Conservation (phyloP, 2,113 vertebrate genomes). For the Myodes glareolus region DNA sequence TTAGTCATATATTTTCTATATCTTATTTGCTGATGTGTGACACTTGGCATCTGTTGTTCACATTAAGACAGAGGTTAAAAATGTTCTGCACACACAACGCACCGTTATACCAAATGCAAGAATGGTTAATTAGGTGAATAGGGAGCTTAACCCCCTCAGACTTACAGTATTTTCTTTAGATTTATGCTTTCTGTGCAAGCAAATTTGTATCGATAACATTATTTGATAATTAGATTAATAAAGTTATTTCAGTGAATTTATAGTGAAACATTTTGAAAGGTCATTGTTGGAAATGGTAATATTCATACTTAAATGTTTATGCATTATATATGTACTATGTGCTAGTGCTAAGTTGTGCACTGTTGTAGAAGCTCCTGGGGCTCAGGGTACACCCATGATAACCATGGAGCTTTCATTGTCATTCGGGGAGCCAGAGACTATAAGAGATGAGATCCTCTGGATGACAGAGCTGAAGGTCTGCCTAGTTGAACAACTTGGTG, state of each 20-base stretch:
- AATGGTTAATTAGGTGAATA: not conserved
- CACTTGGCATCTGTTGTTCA: not conserved
- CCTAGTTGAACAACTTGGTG: not conserved
- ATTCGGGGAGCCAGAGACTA: not conserved
- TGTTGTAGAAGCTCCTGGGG: not conserved
- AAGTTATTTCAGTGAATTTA: not conserved
- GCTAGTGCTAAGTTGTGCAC: not conserved
- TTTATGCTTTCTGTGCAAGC: not conserved
- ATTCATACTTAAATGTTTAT: slow-evolving; percentile 7
- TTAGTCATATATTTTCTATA: not conserved
- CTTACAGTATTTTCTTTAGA: not conserved
- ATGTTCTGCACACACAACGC: not conserved
- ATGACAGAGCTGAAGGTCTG: not conserved
- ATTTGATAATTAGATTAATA: not conserved
- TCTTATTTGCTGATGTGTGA: not conserved
- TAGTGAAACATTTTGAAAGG: not conserved
- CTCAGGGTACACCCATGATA: not conserved
- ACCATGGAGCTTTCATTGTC: not conserved
- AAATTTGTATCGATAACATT: not conserved
- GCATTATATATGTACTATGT: not conserved
- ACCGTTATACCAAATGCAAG: not conserved
- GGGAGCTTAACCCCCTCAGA: not conserved
- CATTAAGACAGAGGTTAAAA: not conserved
- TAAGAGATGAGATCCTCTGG: not conserved
- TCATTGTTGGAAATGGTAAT: not conserved